A percentile compares a stretch with the other conserved stretches of the same genome.
These are phyloP conservation scores for Porphyrio hochstetteri DNA, from an alignment of 2,113 vertebrate genomes.

Conservation along the genomic window DNA sequence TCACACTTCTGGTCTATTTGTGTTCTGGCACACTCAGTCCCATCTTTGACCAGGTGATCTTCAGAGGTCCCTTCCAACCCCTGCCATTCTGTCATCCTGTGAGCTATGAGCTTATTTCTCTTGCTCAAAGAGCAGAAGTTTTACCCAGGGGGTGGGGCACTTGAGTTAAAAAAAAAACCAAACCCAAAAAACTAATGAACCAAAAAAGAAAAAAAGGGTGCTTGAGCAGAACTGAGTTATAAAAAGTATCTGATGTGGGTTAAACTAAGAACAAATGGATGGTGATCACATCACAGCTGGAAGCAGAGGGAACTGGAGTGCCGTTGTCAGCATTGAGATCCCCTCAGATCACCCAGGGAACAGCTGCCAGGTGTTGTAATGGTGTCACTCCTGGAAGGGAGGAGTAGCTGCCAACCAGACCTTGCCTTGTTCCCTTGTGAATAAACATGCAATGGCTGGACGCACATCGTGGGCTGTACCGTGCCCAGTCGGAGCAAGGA, in stretches of 20 bases:
- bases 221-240: not conserved
- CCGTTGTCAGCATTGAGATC: not conserved
- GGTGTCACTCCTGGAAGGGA: not conserved
- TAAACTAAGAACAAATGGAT: not conserved
- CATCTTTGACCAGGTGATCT: not conserved
- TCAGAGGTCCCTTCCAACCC: too few species aligned
- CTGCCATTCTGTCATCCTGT: too few species aligned
- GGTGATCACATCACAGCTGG: not conserved
- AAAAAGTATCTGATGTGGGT: not conserved
- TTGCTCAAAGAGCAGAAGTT: not conserved
- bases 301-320: not conserved
- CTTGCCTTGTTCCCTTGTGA: not conserved
- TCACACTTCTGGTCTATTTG: not conserved
- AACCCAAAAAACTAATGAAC: too few species aligned
- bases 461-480: fast-evolving
- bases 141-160: fast-evolving
- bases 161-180: not conserved
- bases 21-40: not conserved
- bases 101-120: not conserved
- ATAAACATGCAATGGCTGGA: not conserved
- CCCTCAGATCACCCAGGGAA: not conserved
- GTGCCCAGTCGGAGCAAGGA: not conserved
- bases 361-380: not conserved
- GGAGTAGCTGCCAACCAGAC: fast-evolving
- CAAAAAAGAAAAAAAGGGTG: too few species aligned